These are phyloP conservation scores for Rhynchomys soricoides DNA, from an alignment of 2,113 vertebrate genomes.

Conservation along the genomic window DNA sequence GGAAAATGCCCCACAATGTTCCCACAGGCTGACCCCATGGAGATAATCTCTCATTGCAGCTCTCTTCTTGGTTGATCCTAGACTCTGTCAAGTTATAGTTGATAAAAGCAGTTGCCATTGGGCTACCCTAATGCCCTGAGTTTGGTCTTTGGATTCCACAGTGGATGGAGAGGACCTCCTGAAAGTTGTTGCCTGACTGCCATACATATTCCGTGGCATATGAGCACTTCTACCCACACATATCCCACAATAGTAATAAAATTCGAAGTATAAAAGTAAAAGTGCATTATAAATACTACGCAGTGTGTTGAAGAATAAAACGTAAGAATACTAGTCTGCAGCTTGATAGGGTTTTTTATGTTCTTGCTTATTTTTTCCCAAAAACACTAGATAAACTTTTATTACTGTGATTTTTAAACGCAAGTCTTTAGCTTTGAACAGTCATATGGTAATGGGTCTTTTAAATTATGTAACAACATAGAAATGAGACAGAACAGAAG, in stretches of 20 bases:
- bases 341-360: background rate
- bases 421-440: background rate
- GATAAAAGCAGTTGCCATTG: background rate
- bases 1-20: no score
- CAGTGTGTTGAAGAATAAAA: background rate
- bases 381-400: background rate
- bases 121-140: no score
- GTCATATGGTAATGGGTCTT: background rate
- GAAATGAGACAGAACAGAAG: background rate
- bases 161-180: background rate
- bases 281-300: background rate
- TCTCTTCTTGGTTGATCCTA: background rate
- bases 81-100: background rate
- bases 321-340: background rate
- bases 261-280: background rate
- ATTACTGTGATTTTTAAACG: conserved; percentile 1
- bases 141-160: background rate
- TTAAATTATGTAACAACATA: background rate
- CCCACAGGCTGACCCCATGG: background rate
- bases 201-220: background rate
- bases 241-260: background rate
- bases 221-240: background rate
- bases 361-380: background rate
- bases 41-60: no score
- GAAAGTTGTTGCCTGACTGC: background rate